Percentiles rank a stretch among this genome's conserved stretches.
These are phyloP conservation scores for Ceratothoa steindachneri DNA, from an alignment of 2,888 invertebrate species.

Conservation along the genomic window DNA sequence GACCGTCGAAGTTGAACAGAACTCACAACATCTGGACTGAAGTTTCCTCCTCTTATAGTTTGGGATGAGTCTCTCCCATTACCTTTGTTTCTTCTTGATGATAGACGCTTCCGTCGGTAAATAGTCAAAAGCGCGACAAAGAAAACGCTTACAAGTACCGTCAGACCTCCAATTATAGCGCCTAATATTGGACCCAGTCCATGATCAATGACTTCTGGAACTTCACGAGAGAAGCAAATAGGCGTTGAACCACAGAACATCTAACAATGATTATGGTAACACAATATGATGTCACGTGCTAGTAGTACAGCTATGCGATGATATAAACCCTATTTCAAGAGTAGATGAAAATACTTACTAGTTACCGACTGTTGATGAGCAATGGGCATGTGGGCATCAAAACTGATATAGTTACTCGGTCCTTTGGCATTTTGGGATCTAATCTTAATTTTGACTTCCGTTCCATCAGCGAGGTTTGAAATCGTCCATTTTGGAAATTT, in stretches of 20 bases:
- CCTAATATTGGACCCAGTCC: background rate
- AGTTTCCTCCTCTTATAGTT: background rate
- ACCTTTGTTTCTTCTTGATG: background rate
- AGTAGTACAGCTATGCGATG: too few relatives aligned
- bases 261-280: too few relatives aligned
- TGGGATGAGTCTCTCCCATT: background rate
- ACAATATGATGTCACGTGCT: too few relatives aligned
- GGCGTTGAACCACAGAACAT: too few relatives aligned
- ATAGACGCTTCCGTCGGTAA: background rate
- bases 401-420: background rate
- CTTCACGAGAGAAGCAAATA: too few relatives aligned
- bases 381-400: constrained; percentile 5
- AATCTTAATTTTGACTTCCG: constrained; percentile 5
- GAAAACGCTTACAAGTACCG: background rate
- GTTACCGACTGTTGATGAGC: constrained; percentile 5
- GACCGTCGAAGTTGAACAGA: background rate
- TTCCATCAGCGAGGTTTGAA: background rate
- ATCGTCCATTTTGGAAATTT: background rate
- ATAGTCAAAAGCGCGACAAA: constrained; percentile 1
- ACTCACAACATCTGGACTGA: constrained; percentile 3
- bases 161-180: background rate
- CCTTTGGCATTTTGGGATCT: background rate
- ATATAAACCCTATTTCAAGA: too few relatives aligned
- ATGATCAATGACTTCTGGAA: background rate
- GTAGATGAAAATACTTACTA: background rate